Base-by-base conservation (phyloP, 1,140 invertebrate species). In the Berghia stephanieae region DNA sequence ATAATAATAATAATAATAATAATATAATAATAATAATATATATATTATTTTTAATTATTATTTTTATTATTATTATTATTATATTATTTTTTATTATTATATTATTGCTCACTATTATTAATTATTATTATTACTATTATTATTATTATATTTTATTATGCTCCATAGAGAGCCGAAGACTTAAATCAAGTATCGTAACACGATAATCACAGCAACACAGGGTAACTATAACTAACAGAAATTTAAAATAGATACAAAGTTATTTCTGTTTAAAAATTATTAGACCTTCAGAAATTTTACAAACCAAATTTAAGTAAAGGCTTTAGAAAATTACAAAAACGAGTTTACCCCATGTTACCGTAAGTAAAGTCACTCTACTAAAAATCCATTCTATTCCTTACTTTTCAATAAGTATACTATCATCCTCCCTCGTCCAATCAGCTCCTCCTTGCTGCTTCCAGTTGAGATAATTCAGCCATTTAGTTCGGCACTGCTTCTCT, bases 381-480 rank as follows among this genome's bases (percentile, higher is more conserved):
- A 21, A 42, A 75, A 46, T 40, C 60, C 21, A 74, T n/a, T 27
- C 27, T 18, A 60, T 21, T 57, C 38, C 78, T 79, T 81, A 91
- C 91, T 87, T 91, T 69, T 87, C 81, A 73, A 91, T 87, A 40
- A 91, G 86, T 43, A 88, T 83, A 5, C 89, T 82, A 79, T 91
- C 90, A 86, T 91, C 91, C 42, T 89, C 86, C 44, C 88, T 81
- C 6, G 90, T 91, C 91, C 91, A 91, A 75, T 90, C 89, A 5
- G 89, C 83, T 3, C 90, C 90, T 24, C 90, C 90, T 73, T 88
- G 87, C 77, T 89, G 86, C 79, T 91, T 91, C 90, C 90, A 91
- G 82, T 91, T 91, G 34, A 91, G 85, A 78, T 89, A 91, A 82
- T 91, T 91, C n/a, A 91, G 85, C 91, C 91, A 91, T 79, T 91